Base-by-base conservation (phyloP, 1,140 invertebrate species). In the Sesamia nonagrioides region DNA sequence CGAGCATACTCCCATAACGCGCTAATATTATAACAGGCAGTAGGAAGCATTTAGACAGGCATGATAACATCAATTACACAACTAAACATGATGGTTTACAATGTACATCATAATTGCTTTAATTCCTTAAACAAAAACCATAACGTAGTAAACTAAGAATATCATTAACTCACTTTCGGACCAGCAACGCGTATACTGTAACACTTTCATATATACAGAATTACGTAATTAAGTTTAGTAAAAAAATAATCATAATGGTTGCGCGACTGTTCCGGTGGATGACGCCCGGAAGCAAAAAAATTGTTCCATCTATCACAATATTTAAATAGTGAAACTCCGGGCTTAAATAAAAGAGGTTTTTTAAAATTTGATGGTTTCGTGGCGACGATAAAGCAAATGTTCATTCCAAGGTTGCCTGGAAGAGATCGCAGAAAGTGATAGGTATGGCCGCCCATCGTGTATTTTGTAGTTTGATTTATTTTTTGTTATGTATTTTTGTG, bases 81-180 rank as follows among this genome's bases (percentile, higher is more conserved):
- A 77, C 33, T 54, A 54, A 50, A 77, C 74, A 77, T 33, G 42
- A 68, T 68, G 48, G 40, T 33, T 4, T 21, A 68, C 27, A 69
- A 37, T 33, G 8, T 21, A 54, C 27, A 69, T 33, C 27, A 35
- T 77, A 54, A 77, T 77, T 42, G 48, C 42, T 77, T 35, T 66
- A 66, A 77, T 68, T 66, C 40, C 33, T 35, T 61, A 13, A 35
- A 27, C 45, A 61, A 66, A 73, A 71, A 27, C 18, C 21, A 56
- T 56, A 56, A 56, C 63, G 40, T 66, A 21, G 40, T 66, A 21
- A 33, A 61, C 7, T 11, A 56, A 77, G 79, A 82, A 86, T 86
- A 84, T 78, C 60, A 85, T 86, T 86, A 89, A 86, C 86, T 89
- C 90, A 86, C 90, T 93, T 89, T 93, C 91, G 84, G 83, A 85